Evolutionary conservation across 2,113 vertebrate genomes (phyloP), one percentile per base, ranked within the genome.

Genomic region (Coreoperca whiteheadi): DNA sequence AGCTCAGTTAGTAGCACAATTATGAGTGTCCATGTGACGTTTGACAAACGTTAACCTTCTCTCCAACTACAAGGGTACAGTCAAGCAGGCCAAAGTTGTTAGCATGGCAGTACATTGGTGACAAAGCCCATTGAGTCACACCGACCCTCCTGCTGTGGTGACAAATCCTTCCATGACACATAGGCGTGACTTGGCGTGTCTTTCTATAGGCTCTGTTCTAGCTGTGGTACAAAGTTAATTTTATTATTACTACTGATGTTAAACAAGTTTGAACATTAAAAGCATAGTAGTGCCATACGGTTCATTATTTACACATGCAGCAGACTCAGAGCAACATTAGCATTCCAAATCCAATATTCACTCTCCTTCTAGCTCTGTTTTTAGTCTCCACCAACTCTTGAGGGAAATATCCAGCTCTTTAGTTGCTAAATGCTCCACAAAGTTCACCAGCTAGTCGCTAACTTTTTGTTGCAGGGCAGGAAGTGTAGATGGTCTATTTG

Each of bases 11-110:
- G 75, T 39, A 48, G 70, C 70, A 79, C 74, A 57, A 57, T 86
- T 72, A 80, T 73, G 74, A 83, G 77, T 10, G 67, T 79, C 39
- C 43, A 23, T 54, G 67, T 90, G 89, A 82, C 57, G 9, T 70
- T 76, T 89, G 87, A 83, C 79, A 85, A 87, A 78, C 60, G 23
- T 79, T 91, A 80, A 89, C 89, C 83, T 90, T 91, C 83, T 79
- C 68, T 57, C 46, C 21, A 14, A 77, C 57, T 85, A 78, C 70
- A 87, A 90, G 83, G 80, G 41, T 41, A 71, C 67, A 57, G 72
- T 79, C 73, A 74, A 39, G n/a, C 57, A 7, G 46, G 80, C 77
- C 76, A 53, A 75, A 83, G 75, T 63, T 76, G 65, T 84, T 56
- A 82, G 79, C 68, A 50, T 16, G 71, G 78, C 66, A 60, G 56